phyloP scores from a whole-genome alignment of 2,888 invertebrate genomes.

The Scelioninae gen. 2 region DNA sequence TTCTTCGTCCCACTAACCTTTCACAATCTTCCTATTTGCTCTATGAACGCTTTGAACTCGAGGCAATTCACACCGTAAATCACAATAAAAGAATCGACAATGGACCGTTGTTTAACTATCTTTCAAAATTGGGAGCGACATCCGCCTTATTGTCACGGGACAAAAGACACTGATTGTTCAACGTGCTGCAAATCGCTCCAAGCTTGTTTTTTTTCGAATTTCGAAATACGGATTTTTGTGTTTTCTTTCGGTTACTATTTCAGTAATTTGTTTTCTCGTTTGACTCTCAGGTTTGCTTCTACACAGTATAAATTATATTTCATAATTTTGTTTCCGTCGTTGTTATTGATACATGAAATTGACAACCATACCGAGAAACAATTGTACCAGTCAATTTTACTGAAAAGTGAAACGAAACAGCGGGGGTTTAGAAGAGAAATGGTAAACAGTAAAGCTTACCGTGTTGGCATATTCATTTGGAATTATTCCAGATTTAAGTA shows the following conservation, averaged over 20 bases:
- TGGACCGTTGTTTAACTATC: slow-evolving; percentile 21
- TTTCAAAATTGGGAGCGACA: slow-evolving; percentile 32
- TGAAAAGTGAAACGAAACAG: no score
- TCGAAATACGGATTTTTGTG: neutral
- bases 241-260: neutral
- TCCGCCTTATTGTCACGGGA: slow-evolving; percentile 22
- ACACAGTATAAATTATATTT: no score
- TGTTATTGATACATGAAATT: no score
- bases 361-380: no score
- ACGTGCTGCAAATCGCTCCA: neutral
- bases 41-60: slow-evolving; percentile 35
- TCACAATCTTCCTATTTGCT: slow-evolving; percentile 55
- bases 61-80: slow-evolving; percentile 37
- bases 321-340: no score
- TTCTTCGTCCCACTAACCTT: slow-evolving; percentile 61
- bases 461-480: no score
- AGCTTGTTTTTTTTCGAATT: neutral
- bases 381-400: no score
- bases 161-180: slow-evolving; percentile 12
- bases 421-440: no score
- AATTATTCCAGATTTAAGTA: no score
- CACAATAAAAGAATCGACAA: slow-evolving; percentile 36
- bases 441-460: no score
- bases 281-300: no score
- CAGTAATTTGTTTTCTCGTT: neutral